These are phyloP conservation scores for Tamandua tetradactyla DNA, from an alignment of 2,797 vertebrate genomes.

Conservation along the genomic window DNA sequence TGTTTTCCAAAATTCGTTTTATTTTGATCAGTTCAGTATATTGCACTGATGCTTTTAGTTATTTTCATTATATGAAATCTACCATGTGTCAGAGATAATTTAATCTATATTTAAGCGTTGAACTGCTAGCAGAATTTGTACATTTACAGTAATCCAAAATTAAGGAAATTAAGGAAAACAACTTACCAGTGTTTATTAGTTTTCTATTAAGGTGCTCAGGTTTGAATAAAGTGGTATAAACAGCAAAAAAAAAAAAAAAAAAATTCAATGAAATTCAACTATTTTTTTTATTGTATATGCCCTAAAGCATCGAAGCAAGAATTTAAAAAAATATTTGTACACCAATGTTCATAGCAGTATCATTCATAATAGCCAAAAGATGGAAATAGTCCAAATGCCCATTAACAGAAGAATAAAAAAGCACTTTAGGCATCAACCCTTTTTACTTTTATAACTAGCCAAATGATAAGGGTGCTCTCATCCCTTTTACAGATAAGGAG, in stretches of 20 bases:
- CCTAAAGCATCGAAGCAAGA: not conserved
- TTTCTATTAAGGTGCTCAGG: no score
- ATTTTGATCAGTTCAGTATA: constrained; percentile 91
- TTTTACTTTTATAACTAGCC: not conserved
- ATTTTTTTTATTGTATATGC: no score
- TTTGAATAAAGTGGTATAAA: no score
- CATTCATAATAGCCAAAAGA: no score
- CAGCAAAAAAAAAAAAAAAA: no score
- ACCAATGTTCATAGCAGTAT: no score
- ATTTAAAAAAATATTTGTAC: not conserved
- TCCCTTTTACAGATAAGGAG: not conserved
- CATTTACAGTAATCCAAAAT: constrained; percentile 85
- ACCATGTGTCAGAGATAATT: constrained; percentile 87
- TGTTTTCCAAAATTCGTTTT: constrained; percentile 88
- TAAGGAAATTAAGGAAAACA: no score
- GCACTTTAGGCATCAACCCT: not conserved
- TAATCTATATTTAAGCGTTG: constrained; percentile 88
- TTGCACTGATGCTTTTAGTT: constrained; percentile 95
- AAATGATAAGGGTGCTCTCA: accelerated
- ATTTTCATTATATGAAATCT: constrained; percentile 89
- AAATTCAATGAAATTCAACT: no score
- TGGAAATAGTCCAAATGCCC: no score
- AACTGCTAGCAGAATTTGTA: constrained; percentile 85
- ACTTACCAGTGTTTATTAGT: no score
- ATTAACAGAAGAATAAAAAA: no score